Percentiles rank a stretch among this genome's conserved stretches.
Conservation (phyloP, 2,888 invertebrate genomes). For the Drosophila melanosoma region DNA sequence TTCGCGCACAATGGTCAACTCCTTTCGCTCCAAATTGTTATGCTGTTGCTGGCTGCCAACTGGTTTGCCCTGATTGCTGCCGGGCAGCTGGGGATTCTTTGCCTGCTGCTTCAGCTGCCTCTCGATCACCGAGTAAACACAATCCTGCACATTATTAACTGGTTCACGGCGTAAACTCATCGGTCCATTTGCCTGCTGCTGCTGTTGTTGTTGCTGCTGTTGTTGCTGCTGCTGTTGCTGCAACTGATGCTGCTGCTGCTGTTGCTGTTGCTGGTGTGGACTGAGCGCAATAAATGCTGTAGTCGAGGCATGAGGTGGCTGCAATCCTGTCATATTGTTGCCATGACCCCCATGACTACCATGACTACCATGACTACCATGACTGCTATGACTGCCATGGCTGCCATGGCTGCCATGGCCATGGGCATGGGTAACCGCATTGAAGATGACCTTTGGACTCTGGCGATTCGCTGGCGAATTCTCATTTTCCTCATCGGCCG, state of each 20-base stretch:
- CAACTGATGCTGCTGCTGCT: constrained; percentile 10
- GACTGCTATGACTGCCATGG: background rate
- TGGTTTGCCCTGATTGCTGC: constrained; percentile 38
- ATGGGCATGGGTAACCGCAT: constrained; percentile 63
- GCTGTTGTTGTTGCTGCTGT: constrained; percentile 19
- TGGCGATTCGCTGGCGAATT: constrained; percentile 87
- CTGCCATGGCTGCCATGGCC: constrained; percentile 27
- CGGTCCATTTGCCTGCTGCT: constrained; percentile 54
- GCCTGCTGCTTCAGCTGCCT: constrained; percentile 90
- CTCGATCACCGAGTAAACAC: constrained; percentile 93
- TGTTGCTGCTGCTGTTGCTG: constrained; percentile 19
- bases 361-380: background rate
- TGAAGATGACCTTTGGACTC: constrained; percentile 85
- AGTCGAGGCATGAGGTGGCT: constrained; percentile 56
- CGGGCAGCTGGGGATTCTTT: constrained; percentile 84
- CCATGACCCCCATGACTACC: constrained; percentile 8
- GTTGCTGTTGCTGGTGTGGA: constrained; percentile 19
- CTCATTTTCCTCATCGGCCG: constrained; percentile 93
- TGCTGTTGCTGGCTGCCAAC: constrained; percentile 40
- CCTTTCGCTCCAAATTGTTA: constrained; percentile 71
- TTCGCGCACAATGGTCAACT: constrained; percentile 85
- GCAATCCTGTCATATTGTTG: constrained; percentile 62
- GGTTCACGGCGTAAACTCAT: constrained; percentile 74
- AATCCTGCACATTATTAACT: constrained; percentile 90
- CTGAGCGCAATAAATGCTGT: constrained; percentile 9